Percentiles rank a stretch among this genome's conserved stretches.
Evolutionary conservation across 2,113 vertebrate genomes (phyloP).

Genomic region (Scartelaos histophorus): DNA sequence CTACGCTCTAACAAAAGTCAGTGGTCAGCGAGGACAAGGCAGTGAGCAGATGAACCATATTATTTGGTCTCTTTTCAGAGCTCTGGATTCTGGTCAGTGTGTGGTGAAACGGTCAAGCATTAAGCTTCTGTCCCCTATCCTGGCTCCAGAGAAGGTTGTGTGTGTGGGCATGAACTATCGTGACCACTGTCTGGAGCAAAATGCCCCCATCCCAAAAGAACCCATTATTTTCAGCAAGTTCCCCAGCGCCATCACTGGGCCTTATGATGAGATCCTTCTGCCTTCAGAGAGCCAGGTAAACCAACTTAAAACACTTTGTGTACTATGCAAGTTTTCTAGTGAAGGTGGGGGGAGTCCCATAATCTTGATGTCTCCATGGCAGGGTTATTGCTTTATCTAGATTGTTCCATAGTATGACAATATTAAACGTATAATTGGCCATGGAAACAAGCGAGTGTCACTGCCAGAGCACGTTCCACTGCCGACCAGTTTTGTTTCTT

Average conservation of each 20-base stretch:
- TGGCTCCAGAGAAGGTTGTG: conserved; percentile 87
- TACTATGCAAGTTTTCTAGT: too few species aligned
- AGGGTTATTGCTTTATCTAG: too few species aligned
- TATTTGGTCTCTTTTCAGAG: conserved; percentile 68
- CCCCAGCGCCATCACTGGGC: conserved; percentile 85
- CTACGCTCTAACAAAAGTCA: background rate
- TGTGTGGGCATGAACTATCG: conserved; percentile 94
- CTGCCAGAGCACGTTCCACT: too few species aligned
- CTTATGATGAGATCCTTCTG: conserved; percentile 83
- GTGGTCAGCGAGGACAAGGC: background rate
- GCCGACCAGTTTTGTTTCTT: too few species aligned
- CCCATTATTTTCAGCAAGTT: conserved; percentile 98
- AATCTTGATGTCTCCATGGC: too few species aligned
- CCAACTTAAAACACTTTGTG: background rate
- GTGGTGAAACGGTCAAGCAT: conserved; percentile 67
- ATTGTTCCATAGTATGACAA: too few species aligned
- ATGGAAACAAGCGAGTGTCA: too few species aligned
- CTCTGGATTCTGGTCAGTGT: conserved; percentile 69
- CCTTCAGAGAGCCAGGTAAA: conserved; percentile 82
- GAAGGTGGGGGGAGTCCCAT: too few species aligned
- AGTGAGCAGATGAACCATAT: background rate
- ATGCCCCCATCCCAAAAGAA: conserved; percentile 79
- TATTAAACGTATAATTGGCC: too few species aligned
- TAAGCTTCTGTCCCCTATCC: conserved; percentile 82
- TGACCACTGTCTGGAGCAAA: conserved; percentile 93